Base-by-base conservation (phyloP, 2,113 vertebrate species). In the Centropus bengalensis region DNA sequence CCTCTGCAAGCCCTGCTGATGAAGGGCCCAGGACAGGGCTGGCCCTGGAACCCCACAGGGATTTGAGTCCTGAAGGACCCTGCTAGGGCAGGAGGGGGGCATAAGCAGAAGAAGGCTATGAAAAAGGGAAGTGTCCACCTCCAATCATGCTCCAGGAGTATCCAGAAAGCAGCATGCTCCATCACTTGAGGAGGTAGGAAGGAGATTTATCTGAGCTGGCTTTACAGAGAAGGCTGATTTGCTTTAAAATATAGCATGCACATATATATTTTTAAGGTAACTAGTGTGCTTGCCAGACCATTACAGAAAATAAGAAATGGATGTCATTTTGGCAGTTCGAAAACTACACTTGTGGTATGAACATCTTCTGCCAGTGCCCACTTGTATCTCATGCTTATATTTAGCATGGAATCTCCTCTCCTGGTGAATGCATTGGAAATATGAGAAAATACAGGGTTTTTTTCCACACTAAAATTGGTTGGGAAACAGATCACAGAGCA, bases 331-430 rank as follows among this genome's bases (percentile, higher is more conserved):
- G 1, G 76, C 58, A 85, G 26, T 82, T 82, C 62, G 70, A 68
- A 77, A 86, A 10, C 32, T 66, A 40, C 3, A 1, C 27, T 69
- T 90, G 76, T 45, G 32, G 17, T 51, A 17, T 40, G 18, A 12
- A 20, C 2, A 5, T 47, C 36, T 63, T 82, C 82, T 90, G 76
- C 52, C 64, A 86, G 59, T 77, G 71, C 55, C 56, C 47, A 83
- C 68, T 90, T 96, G 28, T 22, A 74, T 64, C 67, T 91, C 19
- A 4, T 18, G 30, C 60, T 91, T 93, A 88, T 88, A 93, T 88
- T 86, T 85, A 88, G 64, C 18, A 12, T 38, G 64, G 86, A 83
- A 67, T 88, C 54, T 95, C 79, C 38, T 73, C 28, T 93, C 42
- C 15, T 74, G 24, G 10, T 63, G 75, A 74, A 51, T 58, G 32